Percentiles rank a stretch among this genome's conserved stretches.
These are phyloP conservation scores for Sicus ferrugineus DNA, from an alignment of 2,888 invertebrate species.

Conservation along the genomic window DNA sequence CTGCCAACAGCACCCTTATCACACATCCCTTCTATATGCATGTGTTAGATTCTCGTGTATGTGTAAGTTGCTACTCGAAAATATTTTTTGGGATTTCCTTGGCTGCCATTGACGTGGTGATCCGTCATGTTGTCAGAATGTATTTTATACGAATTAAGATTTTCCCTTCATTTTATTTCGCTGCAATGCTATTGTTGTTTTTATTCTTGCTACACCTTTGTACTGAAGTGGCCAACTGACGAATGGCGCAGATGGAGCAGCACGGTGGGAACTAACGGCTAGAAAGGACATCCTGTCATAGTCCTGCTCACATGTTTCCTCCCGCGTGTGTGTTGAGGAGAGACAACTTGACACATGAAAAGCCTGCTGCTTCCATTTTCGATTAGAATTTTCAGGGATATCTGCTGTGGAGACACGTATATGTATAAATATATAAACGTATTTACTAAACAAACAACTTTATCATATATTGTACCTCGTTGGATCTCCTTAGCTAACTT, in stretches of 20 bases:
- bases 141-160: conserved; percentile 65
- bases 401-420: neutral
- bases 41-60: neutral
- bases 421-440: conserved; percentile 7
- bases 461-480: no score
- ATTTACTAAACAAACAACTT: no score
- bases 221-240: neutral
- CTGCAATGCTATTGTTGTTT: conserved; percentile 1
- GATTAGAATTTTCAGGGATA: neutral
- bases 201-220: conserved; percentile 16
- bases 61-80: conserved; percentile 4
- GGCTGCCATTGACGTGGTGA: conserved; percentile 51
- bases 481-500: no score
- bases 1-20: neutral
- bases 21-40: neutral
- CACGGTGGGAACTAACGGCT: neutral
- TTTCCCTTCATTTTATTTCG: conserved; percentile 53
- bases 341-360: conserved; percentile 2
- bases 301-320: neutral
- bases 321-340: neutral
- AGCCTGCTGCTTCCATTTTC: neutral
- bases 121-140: conserved; percentile 66
- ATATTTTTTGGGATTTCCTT: conserved; percentile 32
- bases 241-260: neutral
- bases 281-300: neutral